Evolutionary conservation across 2,888 invertebrate species (phyloP), one percentile per base, ranked within the genome.

Genomic region (Cerastis rubricosa): DNA sequence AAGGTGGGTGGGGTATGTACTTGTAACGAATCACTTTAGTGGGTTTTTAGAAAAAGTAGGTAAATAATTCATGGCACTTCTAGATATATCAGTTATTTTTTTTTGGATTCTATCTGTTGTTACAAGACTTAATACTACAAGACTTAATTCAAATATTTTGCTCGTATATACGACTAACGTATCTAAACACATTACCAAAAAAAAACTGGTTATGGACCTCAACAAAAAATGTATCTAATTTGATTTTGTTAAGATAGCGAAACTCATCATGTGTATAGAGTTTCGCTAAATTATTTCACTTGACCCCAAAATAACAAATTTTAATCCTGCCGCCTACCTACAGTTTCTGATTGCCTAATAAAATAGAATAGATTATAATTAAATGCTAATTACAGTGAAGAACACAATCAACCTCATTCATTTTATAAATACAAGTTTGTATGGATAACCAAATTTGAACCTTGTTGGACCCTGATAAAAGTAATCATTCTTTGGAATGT

Each of bases 11-110:
- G n/a, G 71, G 45, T 22, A 49, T 7, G n/a, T 65, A 54, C 12
- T n/a, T 9, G 64, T 69, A 54, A 43, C 54, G 47, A 80, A 70
- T 74, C 73, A 61, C 69, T 54, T 76, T 54, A n/a, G 19, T 68
- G 19, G 51, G 54, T 17, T 45, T 17, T 68, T 49, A 12, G n/a
- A 43, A 9, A 35, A 9, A 9, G 59, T 59, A 59, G 9, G 59
- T 29, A 19, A 35, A 61, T 35, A 61, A 35, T 35, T 35, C 9
- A 14, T 19, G 4, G 29, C 19, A 61, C 9, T 29, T 57, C 14
- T 59, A 9, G 4, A 59, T 61, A 19, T 59, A 35, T 14, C 57
- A 57, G 57, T 57, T 25, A 57, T 59, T 29, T 3, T 14, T 59
- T 59, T 29, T 59, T 59, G 8, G 17, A 29, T 7, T 59, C 5